Evolutionary conservation across 2,888 invertebrate species (phyloP).

Genomic region (Meloe dianella): DNA sequence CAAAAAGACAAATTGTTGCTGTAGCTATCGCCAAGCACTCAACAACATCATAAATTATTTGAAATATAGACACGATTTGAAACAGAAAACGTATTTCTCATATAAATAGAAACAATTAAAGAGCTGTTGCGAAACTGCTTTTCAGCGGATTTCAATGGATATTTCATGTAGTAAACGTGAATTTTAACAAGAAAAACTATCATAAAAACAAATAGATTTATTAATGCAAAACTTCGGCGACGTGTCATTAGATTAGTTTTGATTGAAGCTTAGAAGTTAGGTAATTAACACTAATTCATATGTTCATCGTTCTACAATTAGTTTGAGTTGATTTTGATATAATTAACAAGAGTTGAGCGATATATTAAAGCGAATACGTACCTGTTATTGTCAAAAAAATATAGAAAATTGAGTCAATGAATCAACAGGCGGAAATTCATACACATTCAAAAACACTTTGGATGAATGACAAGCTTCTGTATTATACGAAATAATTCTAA

Average conservation of each 20-base stretch:
- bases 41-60: background rate
- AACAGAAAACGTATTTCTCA: too few relatives aligned
- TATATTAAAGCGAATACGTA: background rate
- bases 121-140: too few relatives aligned
- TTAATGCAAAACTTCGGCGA: background rate
- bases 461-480: background rate
- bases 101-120: too few relatives aligned
- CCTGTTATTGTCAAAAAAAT: background rate
- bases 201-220: background rate
- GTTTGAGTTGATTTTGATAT: background rate
- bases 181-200: too few relatives aligned
- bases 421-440: constrained; percentile 11
- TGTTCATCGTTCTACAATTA: background rate
- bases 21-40: constrained; percentile 2
- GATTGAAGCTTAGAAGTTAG: background rate
- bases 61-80: background rate
- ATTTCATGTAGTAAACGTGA: too few relatives aligned
- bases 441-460: background rate
- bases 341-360: background rate
- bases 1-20: background rate
- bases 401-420: background rate
- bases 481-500: background rate
- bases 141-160: too few relatives aligned
- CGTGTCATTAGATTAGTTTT: background rate
- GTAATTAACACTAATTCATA: background rate